Conservation (phyloP, 2,888 invertebrate species). For the Bellardia pandia region DNA sequence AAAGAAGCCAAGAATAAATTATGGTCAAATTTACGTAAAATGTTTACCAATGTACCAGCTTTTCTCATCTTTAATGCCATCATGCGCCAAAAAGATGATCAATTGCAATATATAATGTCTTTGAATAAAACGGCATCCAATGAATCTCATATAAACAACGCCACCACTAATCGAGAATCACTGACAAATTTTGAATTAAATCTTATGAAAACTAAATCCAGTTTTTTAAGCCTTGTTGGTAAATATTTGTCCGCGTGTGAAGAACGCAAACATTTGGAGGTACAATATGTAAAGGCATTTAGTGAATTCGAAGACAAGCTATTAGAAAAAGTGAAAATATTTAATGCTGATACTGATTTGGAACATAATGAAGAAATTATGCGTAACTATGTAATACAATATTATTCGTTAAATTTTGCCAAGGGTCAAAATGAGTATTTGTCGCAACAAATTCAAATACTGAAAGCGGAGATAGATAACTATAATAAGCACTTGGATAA, state of each 20-base stretch:
- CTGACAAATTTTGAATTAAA: constrained; percentile 79
- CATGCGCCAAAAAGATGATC: constrained; percentile 80
- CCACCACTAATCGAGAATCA: constrained; percentile 69
- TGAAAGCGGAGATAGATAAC: constrained; percentile 77
- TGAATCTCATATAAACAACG: constrained; percentile 52
- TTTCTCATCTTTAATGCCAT: constrained; percentile 80
- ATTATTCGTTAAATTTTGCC: constrained; percentile 79
- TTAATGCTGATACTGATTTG: constrained; percentile 76
- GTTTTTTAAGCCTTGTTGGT: constrained; percentile 79
- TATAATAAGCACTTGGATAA: constrained; percentile 78
- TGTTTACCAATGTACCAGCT: constrained; percentile 81
- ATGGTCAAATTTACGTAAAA: constrained; percentile 80
- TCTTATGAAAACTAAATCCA: constrained; percentile 79
- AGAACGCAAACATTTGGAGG: constrained; percentile 77
- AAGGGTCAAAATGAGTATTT: constrained; percentile 80
- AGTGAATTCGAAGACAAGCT: constrained; percentile 79
- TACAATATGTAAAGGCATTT: constrained; percentile 78
- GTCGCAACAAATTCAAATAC: constrained; percentile 79
- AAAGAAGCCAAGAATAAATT: constrained; percentile 78
- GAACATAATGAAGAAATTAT: constrained; percentile 80
- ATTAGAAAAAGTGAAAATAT: constrained; percentile 79
- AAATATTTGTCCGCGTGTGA: constrained; percentile 77
- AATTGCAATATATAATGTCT: constrained; percentile 80
- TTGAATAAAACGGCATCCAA: constrained; percentile 76
- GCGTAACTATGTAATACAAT: constrained; percentile 81